These are phyloP conservation scores for Auanema freiburgensis DNA, from an alignment of 2,888 invertebrate species.

Conservation along the genomic window DNA sequence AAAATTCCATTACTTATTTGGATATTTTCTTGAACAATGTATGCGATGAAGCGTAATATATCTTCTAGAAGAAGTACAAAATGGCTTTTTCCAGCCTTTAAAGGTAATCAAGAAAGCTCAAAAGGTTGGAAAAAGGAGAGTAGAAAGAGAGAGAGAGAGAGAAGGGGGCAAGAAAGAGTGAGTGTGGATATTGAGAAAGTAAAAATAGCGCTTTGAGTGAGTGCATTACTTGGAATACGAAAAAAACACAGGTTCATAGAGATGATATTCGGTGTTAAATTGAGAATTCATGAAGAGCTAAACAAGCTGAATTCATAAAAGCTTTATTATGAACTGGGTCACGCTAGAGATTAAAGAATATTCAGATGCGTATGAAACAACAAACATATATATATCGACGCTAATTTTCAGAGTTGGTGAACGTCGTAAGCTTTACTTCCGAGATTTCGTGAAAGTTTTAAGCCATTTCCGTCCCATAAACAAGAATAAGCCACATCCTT, in stretches of 20 bases:
- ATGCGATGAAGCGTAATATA: no score
- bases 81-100: slow-evolving; percentile 3
- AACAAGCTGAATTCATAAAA: no score
- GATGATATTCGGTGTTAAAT: no score
- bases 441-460: slow-evolving; percentile 68
- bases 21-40: no score
- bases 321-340: no score
- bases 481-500: slow-evolving; percentile 83
- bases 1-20: no score
- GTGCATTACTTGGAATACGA: not conserved
- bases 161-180: slow-evolving; percentile 19
- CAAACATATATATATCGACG: no score
- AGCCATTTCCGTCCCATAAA: slow-evolving; percentile 93
- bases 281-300: no score
- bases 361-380: no score
- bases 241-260: not conserved
- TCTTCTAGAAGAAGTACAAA: no score
- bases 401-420: slow-evolving; percentile 41
- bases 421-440: slow-evolving; percentile 55
- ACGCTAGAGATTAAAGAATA: no score
- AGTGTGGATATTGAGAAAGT: slow-evolving; percentile 15
- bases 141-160: slow-evolving; percentile 1
- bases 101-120: slow-evolving; percentile 6
- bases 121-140: slow-evolving; percentile 10
- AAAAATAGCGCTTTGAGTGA: not conserved